These are phyloP conservation scores for Anarhynchus alexandrinus DNA, from an alignment of 2,113 vertebrate genomes.

Conservation along the genomic window DNA sequence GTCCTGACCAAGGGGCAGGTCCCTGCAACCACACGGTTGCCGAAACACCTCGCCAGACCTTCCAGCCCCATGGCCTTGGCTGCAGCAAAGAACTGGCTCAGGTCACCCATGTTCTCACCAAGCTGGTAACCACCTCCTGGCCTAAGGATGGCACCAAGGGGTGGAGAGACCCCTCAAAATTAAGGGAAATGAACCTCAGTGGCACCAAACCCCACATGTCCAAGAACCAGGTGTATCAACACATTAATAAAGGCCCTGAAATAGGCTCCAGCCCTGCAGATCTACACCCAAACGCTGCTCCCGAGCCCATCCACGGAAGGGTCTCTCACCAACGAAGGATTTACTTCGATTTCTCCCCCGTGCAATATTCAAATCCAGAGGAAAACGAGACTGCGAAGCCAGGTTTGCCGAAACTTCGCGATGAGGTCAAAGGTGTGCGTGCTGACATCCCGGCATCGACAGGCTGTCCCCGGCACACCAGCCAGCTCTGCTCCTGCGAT, in stretches of 20 bases:
- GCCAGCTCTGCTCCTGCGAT: background rate
- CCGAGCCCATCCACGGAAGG: background rate
- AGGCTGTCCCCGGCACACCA: background rate
- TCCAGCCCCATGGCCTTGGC: background rate
- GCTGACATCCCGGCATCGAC: background rate
- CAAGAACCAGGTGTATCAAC: background rate
- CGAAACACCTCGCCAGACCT: background rate
- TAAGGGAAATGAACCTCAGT: background rate
- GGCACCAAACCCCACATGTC: fast-evolving
- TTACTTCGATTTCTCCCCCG: background rate
- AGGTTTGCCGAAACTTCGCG: background rate
- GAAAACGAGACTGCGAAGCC: fast-evolving
- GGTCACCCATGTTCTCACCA: background rate
- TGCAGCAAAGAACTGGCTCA: background rate
- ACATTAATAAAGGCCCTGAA: background rate
- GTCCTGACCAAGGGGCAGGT: background rate
- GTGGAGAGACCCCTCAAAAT: background rate
- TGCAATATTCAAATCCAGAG: fast-evolving
- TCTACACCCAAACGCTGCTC: background rate
- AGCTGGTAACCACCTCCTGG: background rate
- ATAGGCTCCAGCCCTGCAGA: background rate
- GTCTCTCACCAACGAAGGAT: background rate
- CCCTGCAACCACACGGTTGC: background rate
- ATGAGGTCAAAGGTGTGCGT: background rate
- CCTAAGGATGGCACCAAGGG: background rate